Evolutionary conservation across 2,888 invertebrate species (phyloP).

Genomic region (Parthenolecanium corni): DNA sequence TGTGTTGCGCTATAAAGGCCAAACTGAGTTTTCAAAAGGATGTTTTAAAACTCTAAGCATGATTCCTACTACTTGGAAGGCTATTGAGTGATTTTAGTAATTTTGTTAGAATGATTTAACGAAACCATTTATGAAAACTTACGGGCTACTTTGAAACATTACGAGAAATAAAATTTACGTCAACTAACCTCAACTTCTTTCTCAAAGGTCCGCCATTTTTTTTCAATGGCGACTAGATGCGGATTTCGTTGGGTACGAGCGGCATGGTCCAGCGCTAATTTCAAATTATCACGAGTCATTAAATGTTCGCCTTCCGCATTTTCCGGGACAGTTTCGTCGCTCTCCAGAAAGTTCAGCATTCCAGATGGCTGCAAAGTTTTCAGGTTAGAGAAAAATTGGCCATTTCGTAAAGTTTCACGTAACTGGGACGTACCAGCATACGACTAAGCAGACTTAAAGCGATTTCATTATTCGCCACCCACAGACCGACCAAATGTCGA

Average conservation of each 20-base stretch:
- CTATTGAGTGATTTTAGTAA: too few species aligned
- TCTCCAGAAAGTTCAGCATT: constrained; percentile 76
- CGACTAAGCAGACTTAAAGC: constrained; percentile 75
- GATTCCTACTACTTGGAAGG: too few species aligned
- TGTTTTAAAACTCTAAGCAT: too few species aligned
- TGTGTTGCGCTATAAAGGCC: too few species aligned
- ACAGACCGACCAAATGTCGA: constrained; percentile 83
- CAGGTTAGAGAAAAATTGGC: not conserved
- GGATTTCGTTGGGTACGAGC: constrained; percentile 54
- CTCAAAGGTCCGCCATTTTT: constrained; percentile 64
- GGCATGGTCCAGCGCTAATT: constrained; percentile 75
- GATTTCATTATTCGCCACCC: constrained; percentile 89
- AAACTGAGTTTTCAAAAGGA: too few species aligned
- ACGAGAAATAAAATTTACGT: not conserved
- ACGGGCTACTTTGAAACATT: too few species aligned
- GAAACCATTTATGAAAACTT: not conserved
- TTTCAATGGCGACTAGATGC: constrained; percentile 59
- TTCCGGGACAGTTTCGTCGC: constrained; percentile 69
- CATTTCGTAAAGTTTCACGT: not conserved
- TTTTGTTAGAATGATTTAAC: too few species aligned
- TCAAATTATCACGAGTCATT: constrained; percentile 83
- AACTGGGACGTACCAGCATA: constrained; percentile 58
- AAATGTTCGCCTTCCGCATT: constrained; percentile 49
- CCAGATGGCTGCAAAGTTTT: constrained; percentile 66
- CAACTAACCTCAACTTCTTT: constrained; percentile 60